Base-by-base conservation (phyloP, 2,113 vertebrate genomes). In the Amblyopsis rosae region DNA sequence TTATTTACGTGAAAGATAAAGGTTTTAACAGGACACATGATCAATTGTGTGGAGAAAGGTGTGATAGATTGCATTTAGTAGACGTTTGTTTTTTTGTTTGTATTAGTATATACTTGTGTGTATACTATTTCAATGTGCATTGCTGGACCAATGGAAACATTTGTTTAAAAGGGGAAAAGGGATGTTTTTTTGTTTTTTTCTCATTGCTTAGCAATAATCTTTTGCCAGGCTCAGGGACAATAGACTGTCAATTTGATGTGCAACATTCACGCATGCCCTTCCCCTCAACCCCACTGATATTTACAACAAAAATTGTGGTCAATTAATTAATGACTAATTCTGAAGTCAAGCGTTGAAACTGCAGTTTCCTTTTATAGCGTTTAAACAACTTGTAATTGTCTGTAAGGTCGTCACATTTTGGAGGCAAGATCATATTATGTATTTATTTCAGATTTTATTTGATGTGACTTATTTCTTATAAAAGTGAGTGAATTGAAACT, bases 131-230 rank as follows among this genome's bases (percentile, higher is more conserved):
- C 4, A 11, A 51, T 65, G 76, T 76, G 69, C 80, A 70, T 81
- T 80, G 69, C 73, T 87, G 87, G 89, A 90, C 89, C 88, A 87
- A 72, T 73, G 77, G 66, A 76, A 66, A 0, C 16, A 75, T 62
- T 17, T 46, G 63, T 64, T 49, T 12, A 16, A 69, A 48, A 1
- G 11, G 33, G 58, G 54, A 59, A 17, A 35, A 61, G 26, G 51
- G 10, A 49, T 41, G 8, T 49, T n/a, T 41, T 57, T 45, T 33
- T 46, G n/a, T 59, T 51, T 53, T 32, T 7, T 9, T 55, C 67
- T 60, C 79, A 6, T 71, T 35, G 2, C 53, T 45, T 61, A 61
- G 41, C 26, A 26, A 50, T 72, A 73, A 46, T 67, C 59, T 81
- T 45, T 74, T 35, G 35, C 49, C 73, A 66, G 88, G 77, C 85